Conservation (phyloP, 1,140 invertebrate species). For the Ridgeia piscesae region DNA sequence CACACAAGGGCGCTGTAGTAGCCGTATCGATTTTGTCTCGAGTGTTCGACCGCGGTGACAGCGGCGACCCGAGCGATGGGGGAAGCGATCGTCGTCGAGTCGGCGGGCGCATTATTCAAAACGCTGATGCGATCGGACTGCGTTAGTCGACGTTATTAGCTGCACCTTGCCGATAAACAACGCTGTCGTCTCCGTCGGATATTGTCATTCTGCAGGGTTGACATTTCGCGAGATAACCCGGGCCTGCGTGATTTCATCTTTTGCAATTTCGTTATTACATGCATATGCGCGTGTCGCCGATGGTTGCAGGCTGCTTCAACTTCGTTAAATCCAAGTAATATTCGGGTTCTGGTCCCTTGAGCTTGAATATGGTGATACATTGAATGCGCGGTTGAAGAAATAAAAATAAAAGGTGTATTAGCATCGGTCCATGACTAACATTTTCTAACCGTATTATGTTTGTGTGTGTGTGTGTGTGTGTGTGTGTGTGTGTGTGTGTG, state of each 20-base stretch:
- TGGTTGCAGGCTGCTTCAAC: too few species aligned
- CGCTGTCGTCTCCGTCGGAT: not conserved
- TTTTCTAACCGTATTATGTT: too few species aligned
- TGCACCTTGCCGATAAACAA: not conserved
- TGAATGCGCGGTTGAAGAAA: too few species aligned
- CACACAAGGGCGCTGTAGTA: not conserved
- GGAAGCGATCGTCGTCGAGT: not conserved
- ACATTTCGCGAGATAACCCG: not conserved
- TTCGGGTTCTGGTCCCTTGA: too few species aligned
- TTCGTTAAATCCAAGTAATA: too few species aligned
- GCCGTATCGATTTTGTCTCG: not conserved
- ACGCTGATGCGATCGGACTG: not conserved
- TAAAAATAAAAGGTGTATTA: too few species aligned
- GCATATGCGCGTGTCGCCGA: too few species aligned
- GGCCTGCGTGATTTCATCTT: not conserved
- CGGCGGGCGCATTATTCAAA: not conserved
- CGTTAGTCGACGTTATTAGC: not conserved
- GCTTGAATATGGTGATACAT: too few species aligned
- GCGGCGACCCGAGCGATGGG: too few species aligned
- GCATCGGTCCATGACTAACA: too few species aligned
- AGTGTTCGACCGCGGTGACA: not conserved
- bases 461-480: too few species aligned
- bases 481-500: too few species aligned
- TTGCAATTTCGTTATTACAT: not conserved
- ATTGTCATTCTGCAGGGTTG: not conserved